phyloP scores from a whole-genome alignment of 2,113 vertebrate genomes.

The Lagopus leucura region DNA sequence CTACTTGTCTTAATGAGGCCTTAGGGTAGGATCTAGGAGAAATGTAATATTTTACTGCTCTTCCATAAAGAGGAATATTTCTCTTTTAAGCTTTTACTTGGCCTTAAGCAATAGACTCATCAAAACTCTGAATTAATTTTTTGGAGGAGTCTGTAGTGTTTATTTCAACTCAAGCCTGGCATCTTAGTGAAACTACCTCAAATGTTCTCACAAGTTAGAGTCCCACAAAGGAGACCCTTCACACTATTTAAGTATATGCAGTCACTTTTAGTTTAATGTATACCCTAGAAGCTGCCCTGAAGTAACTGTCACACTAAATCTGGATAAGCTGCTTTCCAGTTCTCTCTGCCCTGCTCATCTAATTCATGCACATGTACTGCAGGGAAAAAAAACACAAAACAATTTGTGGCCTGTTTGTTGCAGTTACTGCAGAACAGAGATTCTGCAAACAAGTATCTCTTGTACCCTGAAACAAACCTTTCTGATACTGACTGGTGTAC shows the following conservation, averaged over 20 bases:
- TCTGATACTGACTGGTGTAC: not conserved
- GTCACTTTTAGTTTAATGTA: not conserved
- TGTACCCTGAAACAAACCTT: not conserved
- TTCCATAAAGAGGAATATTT: not conserved
- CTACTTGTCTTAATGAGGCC: not conserved
- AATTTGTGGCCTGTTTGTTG: not conserved
- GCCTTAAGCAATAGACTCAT: not conserved
- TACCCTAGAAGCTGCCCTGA: slow-evolving; percentile 10
- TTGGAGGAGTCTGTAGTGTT: not conserved
- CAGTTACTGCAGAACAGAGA: not conserved
- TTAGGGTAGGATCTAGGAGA: not conserved
- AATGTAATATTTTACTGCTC: not conserved
- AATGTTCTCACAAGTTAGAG: not conserved
- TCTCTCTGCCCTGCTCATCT: not conserved
- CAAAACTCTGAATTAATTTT: not conserved
- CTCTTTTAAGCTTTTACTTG: not conserved
- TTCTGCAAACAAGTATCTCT: not conserved
- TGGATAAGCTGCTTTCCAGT: slow-evolving; percentile 40
- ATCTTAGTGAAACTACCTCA: not conserved
- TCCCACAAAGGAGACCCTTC: not conserved
- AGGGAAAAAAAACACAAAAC: not conserved
- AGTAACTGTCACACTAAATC: slow-evolving; percentile 28
- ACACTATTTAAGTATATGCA: not conserved
- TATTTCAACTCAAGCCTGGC: not conserved
- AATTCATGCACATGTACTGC: not conserved